These are phyloP conservation scores for Nomada goodeniana DNA, from an alignment of 2,888 invertebrate species.

Conservation along the genomic window DNA sequence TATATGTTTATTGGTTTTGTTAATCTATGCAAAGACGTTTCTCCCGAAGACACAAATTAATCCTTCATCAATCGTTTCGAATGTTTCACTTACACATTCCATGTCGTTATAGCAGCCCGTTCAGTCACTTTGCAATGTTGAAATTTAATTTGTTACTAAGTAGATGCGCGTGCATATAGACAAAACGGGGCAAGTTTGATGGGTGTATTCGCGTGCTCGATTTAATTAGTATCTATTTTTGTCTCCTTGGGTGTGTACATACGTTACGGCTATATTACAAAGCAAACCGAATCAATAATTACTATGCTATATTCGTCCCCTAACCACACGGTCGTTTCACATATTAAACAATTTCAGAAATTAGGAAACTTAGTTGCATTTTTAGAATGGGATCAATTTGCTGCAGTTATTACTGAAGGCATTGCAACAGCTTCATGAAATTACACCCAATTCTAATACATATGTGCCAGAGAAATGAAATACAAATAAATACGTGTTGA, in stretches of 20 bases:
- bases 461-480: too few species aligned
- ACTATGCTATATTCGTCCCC: conserved; percentile 7
- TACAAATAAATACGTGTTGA: too few species aligned
- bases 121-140: conserved; percentile 7
- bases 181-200: conserved; percentile 25
- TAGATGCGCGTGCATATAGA: conserved; percentile 16
- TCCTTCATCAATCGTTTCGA: background rate
- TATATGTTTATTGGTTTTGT: background rate
- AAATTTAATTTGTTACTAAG: conserved; percentile 26
- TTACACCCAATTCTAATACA: too few species aligned
- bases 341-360: background rate
- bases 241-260: conserved; percentile 40
- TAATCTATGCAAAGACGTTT: background rate
- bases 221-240: conserved; percentile 61
- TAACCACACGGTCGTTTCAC: background rate
- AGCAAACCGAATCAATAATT: conserved; percentile 32
- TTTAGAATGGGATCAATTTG: background rate
- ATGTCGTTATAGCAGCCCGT: conserved; percentile 14
- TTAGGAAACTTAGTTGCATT: background rate
- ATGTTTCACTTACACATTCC: conserved; percentile 6
- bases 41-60: background rate
- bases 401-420: background rate
- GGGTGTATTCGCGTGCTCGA: conserved; percentile 50
- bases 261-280: conserved; percentile 30
- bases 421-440: too few species aligned